Conservation (phyloP, 2,113 vertebrate genomes). For the Saimiri boliviensis region DNA sequence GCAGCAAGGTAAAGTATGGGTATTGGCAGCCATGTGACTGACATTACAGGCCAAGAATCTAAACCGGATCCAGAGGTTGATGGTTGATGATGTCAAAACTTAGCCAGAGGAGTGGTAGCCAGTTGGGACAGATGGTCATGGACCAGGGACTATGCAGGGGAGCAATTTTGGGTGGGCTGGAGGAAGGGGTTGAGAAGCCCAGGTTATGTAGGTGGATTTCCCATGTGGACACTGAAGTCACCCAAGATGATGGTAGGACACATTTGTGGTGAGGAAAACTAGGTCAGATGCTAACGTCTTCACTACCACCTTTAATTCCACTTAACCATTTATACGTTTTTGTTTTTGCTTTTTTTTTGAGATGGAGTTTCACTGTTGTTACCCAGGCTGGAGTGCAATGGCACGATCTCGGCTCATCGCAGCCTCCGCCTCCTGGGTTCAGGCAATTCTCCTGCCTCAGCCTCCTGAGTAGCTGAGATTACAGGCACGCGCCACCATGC, state of each 20-base stretch:
- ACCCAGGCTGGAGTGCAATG: too few species aligned
- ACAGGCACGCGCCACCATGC: too few species aligned
- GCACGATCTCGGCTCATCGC: too few species aligned
- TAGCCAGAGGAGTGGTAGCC: not conserved
- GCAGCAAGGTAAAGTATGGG: not conserved
- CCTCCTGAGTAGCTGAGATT: too few species aligned
- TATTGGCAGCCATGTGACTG: not conserved
- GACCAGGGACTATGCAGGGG: not conserved
- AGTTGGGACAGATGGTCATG: not conserved
- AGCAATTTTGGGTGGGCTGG: not conserved
- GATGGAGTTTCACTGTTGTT: too few species aligned
- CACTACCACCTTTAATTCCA: not conserved
- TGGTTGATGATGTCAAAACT: not conserved
- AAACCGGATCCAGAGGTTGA: not conserved
- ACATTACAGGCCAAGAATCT: not conserved
- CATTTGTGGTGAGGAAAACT: accelerated
- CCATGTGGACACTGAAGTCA: not conserved
- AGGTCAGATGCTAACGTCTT: not conserved
- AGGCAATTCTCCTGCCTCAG: too few species aligned
- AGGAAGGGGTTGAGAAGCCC: not conserved
- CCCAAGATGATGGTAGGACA: not conserved
- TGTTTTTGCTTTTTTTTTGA: too few species aligned
- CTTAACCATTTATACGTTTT: not conserved
- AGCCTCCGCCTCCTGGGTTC: too few species aligned
- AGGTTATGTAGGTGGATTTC: not conserved